Evolutionary conservation across 92 coral and sea anemone genomes (phyloP), one percentile per base, ranked within the genome.

Genomic region (Blastomussa wellsi): DNA sequence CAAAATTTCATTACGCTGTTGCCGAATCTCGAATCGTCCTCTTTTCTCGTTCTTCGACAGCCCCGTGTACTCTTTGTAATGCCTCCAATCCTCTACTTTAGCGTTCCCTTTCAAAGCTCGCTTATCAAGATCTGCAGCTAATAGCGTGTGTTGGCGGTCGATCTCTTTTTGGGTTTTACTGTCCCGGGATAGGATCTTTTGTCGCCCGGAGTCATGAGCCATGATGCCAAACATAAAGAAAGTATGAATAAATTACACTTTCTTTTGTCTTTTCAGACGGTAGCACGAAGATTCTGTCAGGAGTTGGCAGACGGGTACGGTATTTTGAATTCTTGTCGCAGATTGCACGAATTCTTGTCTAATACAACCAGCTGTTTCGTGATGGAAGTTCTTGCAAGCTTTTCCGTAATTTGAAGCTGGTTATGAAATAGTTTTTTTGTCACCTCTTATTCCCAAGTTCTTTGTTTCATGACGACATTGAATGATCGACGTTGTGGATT

Each of bases 31-130:
- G 72, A 76, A 92, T 17, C 87, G 74, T 71, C 83, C 90, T 62
- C 95, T 76, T 73, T 79, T 88, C 88, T 94, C 93, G 9, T 88
- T 94, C 75, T 92, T 91, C 22, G 84, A 82, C 78, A 94, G 81
- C 5, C 85, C 91, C 11, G 86, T 76, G 37, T 86, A 78, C 48
- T 88, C 92, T 66, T 67, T 90, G 36, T 81, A 35, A 84, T 92
- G 91, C 14, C 98, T 68, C 90, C 88, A 85, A 66, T 92, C 98
- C 66, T 94, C 98, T 13, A 88, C 76, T 57, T 81, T 89, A 1
- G 92, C 98, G 81, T 94, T 92, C 12, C 98, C 98, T 70, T 87
- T 89, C n/a, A 94, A 88, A 6, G 89, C 77, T 62, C 88, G 86
- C 87, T 83, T 94, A 79, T 94, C 95, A 33, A 92, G 69, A 57